phyloP scores from a whole-genome alignment of 2,797 vertebrate genomes.

The Sebastes reedi region DNA sequence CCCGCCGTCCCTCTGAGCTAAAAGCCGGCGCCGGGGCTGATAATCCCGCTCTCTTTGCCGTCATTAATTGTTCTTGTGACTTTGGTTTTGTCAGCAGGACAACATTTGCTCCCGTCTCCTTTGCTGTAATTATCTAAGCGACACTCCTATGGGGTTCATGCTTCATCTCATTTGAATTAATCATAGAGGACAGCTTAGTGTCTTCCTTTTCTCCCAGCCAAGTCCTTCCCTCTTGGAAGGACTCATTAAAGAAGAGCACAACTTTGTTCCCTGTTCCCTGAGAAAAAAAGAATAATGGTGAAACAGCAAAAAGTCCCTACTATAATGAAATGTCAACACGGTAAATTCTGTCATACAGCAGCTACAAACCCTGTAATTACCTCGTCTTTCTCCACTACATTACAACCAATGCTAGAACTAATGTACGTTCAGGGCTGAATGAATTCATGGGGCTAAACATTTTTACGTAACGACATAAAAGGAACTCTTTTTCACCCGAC shows the following conservation, averaged over 20 bases:
- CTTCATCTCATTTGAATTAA: constrained; percentile 74
- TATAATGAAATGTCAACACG: constrained; percentile 28
- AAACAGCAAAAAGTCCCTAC: constrained; percentile 14
- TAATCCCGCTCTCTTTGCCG: constrained; percentile 27
- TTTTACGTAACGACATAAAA: neutral
- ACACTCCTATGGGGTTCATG: constrained; percentile 64
- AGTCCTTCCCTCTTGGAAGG: constrained; percentile 46
- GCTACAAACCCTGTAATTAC: neutral
- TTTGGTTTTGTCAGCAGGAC: constrained; percentile 59
- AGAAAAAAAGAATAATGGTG: constrained; percentile 9
- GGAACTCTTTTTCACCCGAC: neutral
- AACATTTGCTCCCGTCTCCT: constrained; percentile 60
- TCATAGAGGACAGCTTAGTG: constrained; percentile 65
- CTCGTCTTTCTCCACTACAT: neutral
- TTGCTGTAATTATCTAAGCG: constrained; percentile 73
- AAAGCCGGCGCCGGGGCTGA: constrained; percentile 10
- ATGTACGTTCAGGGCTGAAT: neutral
- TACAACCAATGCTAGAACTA: neutral
- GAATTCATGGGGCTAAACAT: neutral
- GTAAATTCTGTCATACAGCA: constrained; percentile 1
- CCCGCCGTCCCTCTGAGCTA: constrained; percentile 19
- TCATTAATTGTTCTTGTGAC: constrained; percentile 64
- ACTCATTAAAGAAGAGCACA: constrained; percentile 44
- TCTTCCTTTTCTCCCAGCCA: constrained; percentile 52
- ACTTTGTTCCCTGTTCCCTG: constrained; percentile 27